A percentile compares a stretch with the other conserved stretches of the same genome.
Evolutionary conservation across 2,797 vertebrate species (phyloP).

Genomic region (Taenioides sp.): DNA sequence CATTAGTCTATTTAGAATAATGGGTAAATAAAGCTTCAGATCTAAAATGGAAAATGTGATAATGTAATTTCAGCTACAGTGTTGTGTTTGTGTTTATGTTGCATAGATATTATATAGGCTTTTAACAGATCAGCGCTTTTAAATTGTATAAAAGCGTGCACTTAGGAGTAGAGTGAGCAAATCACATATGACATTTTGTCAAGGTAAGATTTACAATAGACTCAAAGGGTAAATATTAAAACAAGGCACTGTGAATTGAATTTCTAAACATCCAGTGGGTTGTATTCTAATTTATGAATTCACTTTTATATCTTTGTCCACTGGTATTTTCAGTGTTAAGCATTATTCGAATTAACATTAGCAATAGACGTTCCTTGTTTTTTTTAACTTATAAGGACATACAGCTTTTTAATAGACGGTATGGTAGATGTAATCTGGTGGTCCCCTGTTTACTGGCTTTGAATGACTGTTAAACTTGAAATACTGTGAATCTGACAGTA

Average conservation of each 20-base stretch:
- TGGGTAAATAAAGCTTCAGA: not conserved
- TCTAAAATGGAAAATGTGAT: slow-evolving; percentile 4
- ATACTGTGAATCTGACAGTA: too few relatives aligned
- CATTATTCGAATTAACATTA: not conserved
- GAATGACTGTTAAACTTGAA: too few relatives aligned
- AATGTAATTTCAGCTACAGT: not conserved
- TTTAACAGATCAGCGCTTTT: not conserved
- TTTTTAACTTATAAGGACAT: not conserved
- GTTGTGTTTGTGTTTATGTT: not conserved
- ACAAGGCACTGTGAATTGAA: not conserved
- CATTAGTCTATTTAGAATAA: slow-evolving; percentile 7
- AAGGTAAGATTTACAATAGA: not conserved
- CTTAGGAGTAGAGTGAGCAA: not conserved
- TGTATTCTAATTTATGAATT: not conserved
- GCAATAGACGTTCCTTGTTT: not conserved
- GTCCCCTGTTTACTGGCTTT: too few relatives aligned
- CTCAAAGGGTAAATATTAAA: not conserved
- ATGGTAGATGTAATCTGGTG: too few relatives aligned
- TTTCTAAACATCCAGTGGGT: not conserved
- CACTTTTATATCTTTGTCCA: not conserved
- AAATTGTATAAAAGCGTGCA: slow-evolving; percentile 1
- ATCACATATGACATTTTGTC: not conserved
- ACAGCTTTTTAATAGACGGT: too few relatives aligned
- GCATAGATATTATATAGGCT: not conserved
- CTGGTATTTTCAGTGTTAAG: not conserved